Percentiles rank a stretch among this genome's conserved stretches.
These are phyloP conservation scores for Philopotamus ludificatus DNA, from an alignment of 1,140 invertebrate species.

Conservation along the genomic window DNA sequence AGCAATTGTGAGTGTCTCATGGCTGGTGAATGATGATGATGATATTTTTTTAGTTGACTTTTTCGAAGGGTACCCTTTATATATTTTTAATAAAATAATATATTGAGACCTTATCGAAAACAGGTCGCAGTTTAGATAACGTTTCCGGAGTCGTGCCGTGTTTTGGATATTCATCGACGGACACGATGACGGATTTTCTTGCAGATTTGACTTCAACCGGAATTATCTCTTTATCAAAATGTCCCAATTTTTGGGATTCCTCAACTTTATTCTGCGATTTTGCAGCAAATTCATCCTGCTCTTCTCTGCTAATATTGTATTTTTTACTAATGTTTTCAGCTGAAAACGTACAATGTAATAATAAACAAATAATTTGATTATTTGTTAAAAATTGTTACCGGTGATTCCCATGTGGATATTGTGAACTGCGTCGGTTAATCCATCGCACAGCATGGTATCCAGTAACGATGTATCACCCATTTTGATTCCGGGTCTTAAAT, in stretches of 20 bases:
- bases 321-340: slow-evolving; percentile 79
- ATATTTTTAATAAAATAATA: slow-evolving; percentile 6
- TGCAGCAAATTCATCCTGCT: slow-evolving; percentile 75
- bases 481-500: slow-evolving; percentile 67
- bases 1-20: too few species aligned
- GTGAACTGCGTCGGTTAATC: slow-evolving; percentile 77
- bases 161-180: slow-evolving; percentile 69
- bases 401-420: slow-evolving; percentile 84
- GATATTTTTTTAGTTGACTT: too few species aligned
- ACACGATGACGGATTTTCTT: slow-evolving; percentile 55
- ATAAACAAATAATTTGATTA: slow-evolving; percentile 8
- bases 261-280: slow-evolving; percentile 72
- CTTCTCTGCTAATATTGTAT: slow-evolving; percentile 67
- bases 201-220: slow-evolving; percentile 58
- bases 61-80: too few species aligned
- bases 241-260: slow-evolving; percentile 61
- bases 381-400: slow-evolving; percentile 52
- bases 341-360: too few species aligned
- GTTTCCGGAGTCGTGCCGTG: slow-evolving; percentile 59
- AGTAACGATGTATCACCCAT: slow-evolving; percentile 66
- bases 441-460: slow-evolving; percentile 77
- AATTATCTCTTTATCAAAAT: slow-evolving; percentile 73
- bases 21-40: too few species aligned
- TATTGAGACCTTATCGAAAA: slow-evolving; percentile 60
- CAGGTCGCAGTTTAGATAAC: slow-evolving; percentile 63